phyloP scores from a whole-genome alignment of 2,113 vertebrate species.

The Carassius auratus region DNA sequence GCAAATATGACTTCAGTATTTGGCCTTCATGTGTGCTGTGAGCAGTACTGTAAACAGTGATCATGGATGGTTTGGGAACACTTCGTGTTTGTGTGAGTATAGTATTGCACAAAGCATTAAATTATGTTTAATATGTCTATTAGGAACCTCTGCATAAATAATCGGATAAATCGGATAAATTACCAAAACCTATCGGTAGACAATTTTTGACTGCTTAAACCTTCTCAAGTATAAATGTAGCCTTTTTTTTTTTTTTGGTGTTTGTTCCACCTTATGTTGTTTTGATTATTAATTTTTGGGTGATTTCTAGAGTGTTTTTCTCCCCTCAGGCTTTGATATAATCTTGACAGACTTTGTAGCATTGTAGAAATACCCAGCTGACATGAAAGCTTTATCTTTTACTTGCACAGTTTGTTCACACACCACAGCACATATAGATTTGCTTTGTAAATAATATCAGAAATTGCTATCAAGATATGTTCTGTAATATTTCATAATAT shows the following conservation, averaged over 20 bases:
- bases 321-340: background rate
- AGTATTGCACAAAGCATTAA: constrained; percentile 21
- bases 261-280: background rate
- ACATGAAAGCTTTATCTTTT: background rate
- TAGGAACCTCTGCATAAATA: background rate
- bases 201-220: background rate
- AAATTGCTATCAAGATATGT: constrained; percentile 23
- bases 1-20: background rate
- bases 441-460: constrained; percentile 52
- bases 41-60: constrained; percentile 10
- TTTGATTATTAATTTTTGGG: background rate
- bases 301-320: background rate
- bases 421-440: background rate
- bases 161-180: background rate
- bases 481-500: constrained; percentile 9
- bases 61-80: constrained; percentile 50
- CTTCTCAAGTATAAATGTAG: background rate
- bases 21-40: background rate
- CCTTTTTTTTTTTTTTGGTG: too few relatives aligned
- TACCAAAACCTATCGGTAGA: background rate
- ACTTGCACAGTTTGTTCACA: background rate
- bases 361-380: background rate
- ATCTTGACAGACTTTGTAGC: background rate
- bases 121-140: constrained; percentile 7
- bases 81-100: constrained; percentile 9